Percentiles rank a stretch among this genome's conserved stretches.
Conservation (phyloP, 1,140 invertebrate species). For the Ruditapes philippinarum region DNA sequence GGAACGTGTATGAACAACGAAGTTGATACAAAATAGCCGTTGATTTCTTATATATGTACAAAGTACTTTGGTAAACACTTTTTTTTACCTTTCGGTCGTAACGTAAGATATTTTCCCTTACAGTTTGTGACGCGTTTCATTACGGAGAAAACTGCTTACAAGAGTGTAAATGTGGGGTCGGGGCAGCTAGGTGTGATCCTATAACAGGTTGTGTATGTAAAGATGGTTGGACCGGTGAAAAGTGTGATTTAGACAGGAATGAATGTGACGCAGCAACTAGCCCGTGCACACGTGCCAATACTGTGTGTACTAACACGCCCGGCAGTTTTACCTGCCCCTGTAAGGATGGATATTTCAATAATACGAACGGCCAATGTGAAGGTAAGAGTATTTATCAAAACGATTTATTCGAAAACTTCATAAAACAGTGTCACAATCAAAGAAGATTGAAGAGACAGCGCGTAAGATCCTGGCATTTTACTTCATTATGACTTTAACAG, state of each 20-base stretch:
- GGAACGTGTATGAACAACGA: too few species aligned
- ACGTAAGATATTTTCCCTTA: too few species aligned
- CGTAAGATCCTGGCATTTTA: too few species aligned
- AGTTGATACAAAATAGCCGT: too few species aligned
- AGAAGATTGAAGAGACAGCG: too few species aligned
- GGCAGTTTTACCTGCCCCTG: conserved; percentile 68
- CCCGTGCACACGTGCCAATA: conserved; percentile 23
- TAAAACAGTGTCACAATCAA: too few species aligned
- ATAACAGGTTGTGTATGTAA: conserved; percentile 49
- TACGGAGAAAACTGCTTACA: conserved; percentile 8
- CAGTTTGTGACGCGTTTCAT: conserved; percentile 37
- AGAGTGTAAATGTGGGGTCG: conserved; percentile 43
- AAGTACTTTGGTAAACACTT: too few species aligned
- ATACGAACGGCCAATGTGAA: not conserved
- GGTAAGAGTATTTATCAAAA: too few species aligned
- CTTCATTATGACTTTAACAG: too few species aligned
- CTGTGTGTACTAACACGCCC: conserved; percentile 64
- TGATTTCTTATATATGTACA: too few species aligned
- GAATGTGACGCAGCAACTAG: conserved; percentile 27
- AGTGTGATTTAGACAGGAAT: conserved; percentile 19
- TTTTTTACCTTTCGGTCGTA: too few species aligned
- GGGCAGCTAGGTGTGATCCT: conserved; percentile 7
- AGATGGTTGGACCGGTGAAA: conserved; percentile 21
- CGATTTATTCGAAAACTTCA: too few species aligned
- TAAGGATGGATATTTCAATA: conserved; percentile 51